Evolutionary conservation across 1,140 invertebrate genomes (phyloP).

Genomic region (Orussus abietinus): DNA sequence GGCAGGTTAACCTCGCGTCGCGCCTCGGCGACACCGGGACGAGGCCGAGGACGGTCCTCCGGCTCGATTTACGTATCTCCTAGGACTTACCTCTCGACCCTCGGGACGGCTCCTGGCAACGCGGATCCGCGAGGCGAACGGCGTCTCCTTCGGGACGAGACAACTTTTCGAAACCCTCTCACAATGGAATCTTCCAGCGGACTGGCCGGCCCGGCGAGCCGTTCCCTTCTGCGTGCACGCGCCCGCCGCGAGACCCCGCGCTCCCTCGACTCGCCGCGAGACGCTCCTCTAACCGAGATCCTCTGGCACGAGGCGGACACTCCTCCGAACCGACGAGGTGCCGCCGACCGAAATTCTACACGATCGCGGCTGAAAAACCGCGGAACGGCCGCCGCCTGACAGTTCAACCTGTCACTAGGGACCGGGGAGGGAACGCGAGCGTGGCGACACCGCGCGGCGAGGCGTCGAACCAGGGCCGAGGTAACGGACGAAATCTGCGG

Average conservation of each 20-base stretch:
- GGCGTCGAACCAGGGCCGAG: no score
- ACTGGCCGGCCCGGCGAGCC: slow-evolving; percentile 46
- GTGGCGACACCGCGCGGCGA: no score
- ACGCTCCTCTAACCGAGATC: no score
- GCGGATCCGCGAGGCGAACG: slow-evolving; percentile 11
- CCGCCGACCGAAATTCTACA: no score
- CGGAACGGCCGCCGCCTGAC: slow-evolving; percentile 31
- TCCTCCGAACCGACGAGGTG: no score
- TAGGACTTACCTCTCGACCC: no score
- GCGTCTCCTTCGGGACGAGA: slow-evolving; percentile 22
- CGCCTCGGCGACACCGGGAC: background rate
- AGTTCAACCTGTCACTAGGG: slow-evolving; percentile 38
- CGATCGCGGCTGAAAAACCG: slow-evolving; percentile 29
- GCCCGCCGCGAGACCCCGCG: slow-evolving; percentile 28
- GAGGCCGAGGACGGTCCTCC: no score
- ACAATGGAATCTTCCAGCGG: slow-evolving; percentile 53
- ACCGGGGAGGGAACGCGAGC: slow-evolving; percentile 2
- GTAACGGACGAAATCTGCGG: no score
- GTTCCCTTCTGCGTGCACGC: slow-evolving; percentile 44
- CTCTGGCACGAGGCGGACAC: no score
- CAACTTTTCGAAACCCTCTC: slow-evolving; percentile 45
- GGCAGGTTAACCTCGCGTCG: slow-evolving; percentile 26
- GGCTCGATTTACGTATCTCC: no score
- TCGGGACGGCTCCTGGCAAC: no score
- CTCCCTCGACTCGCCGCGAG: no score